Evolutionary conservation across 2,888 invertebrate genomes (phyloP).

Genomic region (Callosobruchus maculatus): DNA sequence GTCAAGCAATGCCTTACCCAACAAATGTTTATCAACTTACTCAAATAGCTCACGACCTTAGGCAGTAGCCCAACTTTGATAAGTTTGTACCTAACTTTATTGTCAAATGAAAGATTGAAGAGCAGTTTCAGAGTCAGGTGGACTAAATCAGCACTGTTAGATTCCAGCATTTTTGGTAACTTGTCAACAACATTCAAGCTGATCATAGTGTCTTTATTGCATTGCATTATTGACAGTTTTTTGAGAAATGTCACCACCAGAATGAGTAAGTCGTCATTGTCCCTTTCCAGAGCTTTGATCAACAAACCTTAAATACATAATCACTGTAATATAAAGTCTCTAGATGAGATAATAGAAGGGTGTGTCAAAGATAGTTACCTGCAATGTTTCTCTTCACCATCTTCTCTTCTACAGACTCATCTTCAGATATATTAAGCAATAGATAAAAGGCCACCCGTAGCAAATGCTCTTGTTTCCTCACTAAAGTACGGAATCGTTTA

Average conservation of each 20-base stretch:
- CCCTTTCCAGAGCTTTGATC: constrained; percentile 83
- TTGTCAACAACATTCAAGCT: constrained; percentile 78
- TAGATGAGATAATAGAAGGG: background rate
- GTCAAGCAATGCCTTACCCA: background rate
- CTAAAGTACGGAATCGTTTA: constrained; percentile 79
- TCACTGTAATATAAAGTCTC: too few species aligned
- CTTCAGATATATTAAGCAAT: constrained; percentile 92
- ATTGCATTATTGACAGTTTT: constrained; percentile 89
- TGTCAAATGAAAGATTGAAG: constrained; percentile 95
- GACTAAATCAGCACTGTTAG: constrained; percentile 61
- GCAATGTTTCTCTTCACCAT: constrained; percentile 93
- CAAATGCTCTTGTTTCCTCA: constrained; percentile 91
- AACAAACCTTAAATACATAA: constrained; percentile 58
- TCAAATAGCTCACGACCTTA: constrained; percentile 83
- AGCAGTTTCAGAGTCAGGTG: constrained; percentile 84
- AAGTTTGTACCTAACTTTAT: constrained; percentile 82
- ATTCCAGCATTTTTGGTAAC: constrained; percentile 73
- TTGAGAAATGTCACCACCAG: constrained; percentile 91
- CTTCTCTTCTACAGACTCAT: constrained; percentile 92
- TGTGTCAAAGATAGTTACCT: background rate
- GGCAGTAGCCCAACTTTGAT: constrained; percentile 84
- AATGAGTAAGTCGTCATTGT: constrained; percentile 84
- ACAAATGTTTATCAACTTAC: constrained; percentile 52
- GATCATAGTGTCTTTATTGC: constrained; percentile 92
- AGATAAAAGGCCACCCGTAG: constrained; percentile 89